Base-by-base conservation (phyloP, 2,888 invertebrate genomes). In the Uropetala carovei region DNA sequence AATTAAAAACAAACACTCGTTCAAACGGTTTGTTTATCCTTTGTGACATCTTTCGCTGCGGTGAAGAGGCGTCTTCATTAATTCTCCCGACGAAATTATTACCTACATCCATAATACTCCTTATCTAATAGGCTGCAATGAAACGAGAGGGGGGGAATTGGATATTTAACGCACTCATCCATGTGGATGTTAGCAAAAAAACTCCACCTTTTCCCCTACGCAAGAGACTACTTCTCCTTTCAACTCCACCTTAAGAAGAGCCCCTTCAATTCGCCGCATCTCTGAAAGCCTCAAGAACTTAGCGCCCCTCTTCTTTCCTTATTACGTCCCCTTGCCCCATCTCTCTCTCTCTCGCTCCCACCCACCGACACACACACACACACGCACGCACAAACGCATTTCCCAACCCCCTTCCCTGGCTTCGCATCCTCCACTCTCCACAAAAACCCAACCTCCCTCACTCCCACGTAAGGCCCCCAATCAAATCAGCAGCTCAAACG, bases 241-340 rank as follows among this genome's bases (percentile, higher is more conserved):
- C 89, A 68, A 18, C 64, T 68, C 13, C 86, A 60, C 18, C 64
- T 68, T 89, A 68, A 68, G 75, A 75, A 89, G 89, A 18, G 43
- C 22, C 89, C 64, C 89, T 89, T 89, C 89, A 89, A 68, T 89
- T 89, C 89, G 30, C 60, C 64, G 30, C 60, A 89, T 89, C 64
- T 43, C 68, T 68, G 89, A 89, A 89, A 89, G 11, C 60, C 86
- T 86, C 86, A 30, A 86, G 86, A 64, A 30, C 86, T 68, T 64
- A 89, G 64, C 27, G 43, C 18, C 68, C 64, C 14, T 89, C 89
- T 68, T 64, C 89, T 64, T 68, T 86, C 9, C 85, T 85, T 22
- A 58, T 75, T 27, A 75, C 27, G 14, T 57, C 85, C 43, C 43
- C 30, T 64, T 60, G 2, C 83, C 30, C 43, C 64, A 9, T 56